phyloP scores from a whole-genome alignment of 2,113 vertebrate species.

The Chamaetylas fuelleborni region DNA sequence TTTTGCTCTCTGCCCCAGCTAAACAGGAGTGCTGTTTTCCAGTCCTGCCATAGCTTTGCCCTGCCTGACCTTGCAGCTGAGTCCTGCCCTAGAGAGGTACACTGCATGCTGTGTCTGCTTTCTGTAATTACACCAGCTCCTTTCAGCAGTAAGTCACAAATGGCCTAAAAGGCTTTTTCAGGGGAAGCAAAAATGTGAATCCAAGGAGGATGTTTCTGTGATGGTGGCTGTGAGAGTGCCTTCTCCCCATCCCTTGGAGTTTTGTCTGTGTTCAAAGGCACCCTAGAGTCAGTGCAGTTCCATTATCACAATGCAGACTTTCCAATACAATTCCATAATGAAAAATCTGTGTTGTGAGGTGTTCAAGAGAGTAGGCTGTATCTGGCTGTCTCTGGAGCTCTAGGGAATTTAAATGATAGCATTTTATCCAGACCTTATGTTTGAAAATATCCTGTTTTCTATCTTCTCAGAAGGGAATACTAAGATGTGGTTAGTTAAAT shows the following conservation, averaged over 20 bases:
- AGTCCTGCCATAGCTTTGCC: not conserved
- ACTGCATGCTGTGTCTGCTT: not conserved
- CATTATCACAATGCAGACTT: not conserved
- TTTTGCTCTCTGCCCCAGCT: not conserved
- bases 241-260: not conserved
- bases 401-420: not conserved
- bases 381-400: not conserved
- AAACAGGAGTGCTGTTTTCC: not conserved
- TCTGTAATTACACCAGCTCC: not conserved
- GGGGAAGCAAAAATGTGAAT: not conserved
- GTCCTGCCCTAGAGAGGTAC: not conserved
- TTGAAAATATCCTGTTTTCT: not conserved
- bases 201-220: not conserved
- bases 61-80: not conserved
- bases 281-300: not conserved
- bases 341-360: not conserved
- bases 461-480: not conserved
- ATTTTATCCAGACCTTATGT: not conserved
- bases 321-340: not conserved
- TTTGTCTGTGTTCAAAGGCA: not conserved
- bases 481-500: not conserved
- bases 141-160: not conserved
- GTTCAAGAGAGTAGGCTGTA: not conserved
- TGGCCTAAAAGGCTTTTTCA: not conserved
- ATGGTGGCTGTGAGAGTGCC: not conserved